Evolutionary conservation across 1,140 invertebrate genomes (phyloP).

Genomic region (Megalonaias nervosa): DNA sequence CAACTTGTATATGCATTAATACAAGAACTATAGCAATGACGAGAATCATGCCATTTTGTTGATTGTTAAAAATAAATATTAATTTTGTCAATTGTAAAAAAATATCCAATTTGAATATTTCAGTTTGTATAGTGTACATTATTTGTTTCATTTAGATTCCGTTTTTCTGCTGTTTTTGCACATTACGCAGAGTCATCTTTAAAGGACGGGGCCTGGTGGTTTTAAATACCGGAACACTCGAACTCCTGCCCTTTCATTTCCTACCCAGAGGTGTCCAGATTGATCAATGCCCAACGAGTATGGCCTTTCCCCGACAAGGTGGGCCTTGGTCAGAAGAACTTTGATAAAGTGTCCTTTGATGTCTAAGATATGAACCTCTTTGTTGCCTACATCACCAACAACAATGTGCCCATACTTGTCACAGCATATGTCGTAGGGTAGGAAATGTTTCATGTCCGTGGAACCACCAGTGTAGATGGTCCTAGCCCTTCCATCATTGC

Average conservation of each 20-base stretch:
- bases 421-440: slow-evolving; percentile 29
- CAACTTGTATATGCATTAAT: too few species aligned
- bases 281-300: slow-evolving; percentile 30
- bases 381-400: slow-evolving; percentile 23
- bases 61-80: too few species aligned
- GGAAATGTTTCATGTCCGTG: slow-evolving; percentile 10
- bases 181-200: too few species aligned
- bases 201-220: too few species aligned
- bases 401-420: slow-evolving; percentile 30
- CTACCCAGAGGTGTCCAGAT: slow-evolving; percentile 26
- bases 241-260: slow-evolving; percentile 28
- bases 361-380: slow-evolving; percentile 31
- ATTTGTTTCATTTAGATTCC: too few species aligned
- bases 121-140: too few species aligned
- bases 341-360: slow-evolving; percentile 30
- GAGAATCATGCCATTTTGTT: too few species aligned
- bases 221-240: slow-evolving; percentile 24
- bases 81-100: too few species aligned
- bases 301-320: slow-evolving; percentile 21
- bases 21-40: too few species aligned
- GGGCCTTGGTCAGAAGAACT: slow-evolving; percentile 9
- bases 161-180: too few species aligned
- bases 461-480: slow-evolving; percentile 27
- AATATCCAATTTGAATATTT: too few species aligned
- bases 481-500: slow-evolving; percentile 23